Evolutionary conservation across 1,140 invertebrate species (phyloP).

Genomic region (Cydia amplana): DNA sequence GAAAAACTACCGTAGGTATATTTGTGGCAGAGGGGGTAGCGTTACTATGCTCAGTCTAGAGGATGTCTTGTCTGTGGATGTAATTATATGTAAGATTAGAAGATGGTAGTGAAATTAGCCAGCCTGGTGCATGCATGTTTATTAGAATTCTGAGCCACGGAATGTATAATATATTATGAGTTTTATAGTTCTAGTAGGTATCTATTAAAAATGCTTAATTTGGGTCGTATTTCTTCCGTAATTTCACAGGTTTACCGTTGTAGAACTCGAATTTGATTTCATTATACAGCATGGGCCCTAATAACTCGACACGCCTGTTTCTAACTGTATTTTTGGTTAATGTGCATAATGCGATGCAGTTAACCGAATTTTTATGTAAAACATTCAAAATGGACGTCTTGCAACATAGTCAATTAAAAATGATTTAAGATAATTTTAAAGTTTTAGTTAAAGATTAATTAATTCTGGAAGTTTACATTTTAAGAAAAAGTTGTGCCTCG

Average conservation of each 20-base stretch:
- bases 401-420: not conserved
- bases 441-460: no score
- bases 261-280: not conserved
- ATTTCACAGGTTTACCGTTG: not conserved
- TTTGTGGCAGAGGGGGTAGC: slow-evolving; percentile 3
- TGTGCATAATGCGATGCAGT: not conserved
- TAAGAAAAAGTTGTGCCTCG: no score
- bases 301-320: not conserved
- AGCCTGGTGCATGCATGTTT: no score
- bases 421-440: no score
- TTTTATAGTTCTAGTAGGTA: no score
- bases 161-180: no score
- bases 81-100: not conserved
- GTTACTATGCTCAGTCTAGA: no score
- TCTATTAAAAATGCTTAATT: not conserved
- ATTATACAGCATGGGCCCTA: not conserved
- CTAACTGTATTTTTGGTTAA: not conserved
- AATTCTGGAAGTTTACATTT: no score
- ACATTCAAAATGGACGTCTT: no score
- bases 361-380: not conserved
- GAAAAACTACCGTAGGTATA: no score
- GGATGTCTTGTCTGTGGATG: no score
- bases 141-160: no score
- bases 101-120: not conserved
- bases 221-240: not conserved